Base-by-base conservation (phyloP, 1,140 invertebrate species). In the Hetaerina americana region DNA sequence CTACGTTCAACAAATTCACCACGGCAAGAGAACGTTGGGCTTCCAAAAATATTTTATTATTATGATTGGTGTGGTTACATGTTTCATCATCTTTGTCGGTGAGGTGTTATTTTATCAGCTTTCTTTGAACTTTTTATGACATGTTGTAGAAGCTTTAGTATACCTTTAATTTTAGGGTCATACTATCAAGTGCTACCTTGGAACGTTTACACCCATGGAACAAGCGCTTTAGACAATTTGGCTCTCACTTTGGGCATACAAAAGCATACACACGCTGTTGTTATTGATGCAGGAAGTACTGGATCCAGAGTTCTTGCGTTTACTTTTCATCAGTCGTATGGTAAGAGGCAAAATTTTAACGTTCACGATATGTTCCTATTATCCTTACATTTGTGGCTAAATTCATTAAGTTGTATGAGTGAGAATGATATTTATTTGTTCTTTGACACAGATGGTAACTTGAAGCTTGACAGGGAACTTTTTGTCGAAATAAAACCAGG, bases 231-330 rank as follows among this genome's bases (percentile, higher is more conserved):
- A 75, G 89, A 91, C 77, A 83, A 84, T 24, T 75, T 91, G 28
- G 88, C 87, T 49, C 86, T 87, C 75, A 83, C 81, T 72, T 81
- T 92, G 31, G 90, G 90, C 5, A 87, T 90, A 76, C 84, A 89
- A 78, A 87, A 90, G 72, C 85, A 87, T 27, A 89, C 92, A 71
- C 91, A 96, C 84, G 93, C 93, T 0, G 91, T 96, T n/a, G 89
- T 98, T 66, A 93, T 98, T 72, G 96, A 99, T 84, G 96, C 95
- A 0, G 96, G 96, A 15, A 96, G 94, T 26, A 98, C 97, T 0
- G 97, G 96, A 0, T 94, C 94, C 68, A 86, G 96, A 72, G 87
- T 98, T 12, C 84, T 96, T 75, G 92, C 95, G 0, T 98, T 95
- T 79, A 90, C 90, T 74, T 98, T 98, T 81, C 88, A 91, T 77